phyloP scores from a whole-genome alignment of 2,113 vertebrate species.

The Cygnus buccinator region DNA sequence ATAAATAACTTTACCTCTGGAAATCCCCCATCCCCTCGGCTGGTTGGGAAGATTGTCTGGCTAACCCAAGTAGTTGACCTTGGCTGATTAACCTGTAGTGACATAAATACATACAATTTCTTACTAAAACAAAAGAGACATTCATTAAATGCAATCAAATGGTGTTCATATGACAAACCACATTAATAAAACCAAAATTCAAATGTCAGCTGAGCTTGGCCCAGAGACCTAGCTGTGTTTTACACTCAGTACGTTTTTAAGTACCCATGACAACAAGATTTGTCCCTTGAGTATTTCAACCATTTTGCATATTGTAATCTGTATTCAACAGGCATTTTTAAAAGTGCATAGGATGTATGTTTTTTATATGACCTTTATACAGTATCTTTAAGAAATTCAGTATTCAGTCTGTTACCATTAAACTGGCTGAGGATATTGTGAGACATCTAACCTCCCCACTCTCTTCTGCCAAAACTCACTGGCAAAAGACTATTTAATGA shows the following conservation, averaged over 20 bases:
- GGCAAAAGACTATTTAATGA: not conserved
- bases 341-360: not conserved
- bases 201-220: not conserved
- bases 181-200: not conserved
- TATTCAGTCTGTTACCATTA: not conserved
- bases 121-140: conserved; percentile 24
- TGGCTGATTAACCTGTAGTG: conserved; percentile 70
- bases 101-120: conserved; percentile 59
- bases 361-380: not conserved
- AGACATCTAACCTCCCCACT: not conserved
- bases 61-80: conserved; percentile 58
- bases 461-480: not conserved
- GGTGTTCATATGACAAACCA: not conserved
- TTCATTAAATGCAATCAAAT: not conserved
- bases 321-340: not conserved
- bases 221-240: not conserved
- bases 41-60: conserved; percentile 74
- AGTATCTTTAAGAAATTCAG: not conserved
- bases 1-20: conserved; percentile 73
- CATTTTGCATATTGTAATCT: not conserved
- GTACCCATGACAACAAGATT: not conserved
- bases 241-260: not conserved
- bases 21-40: conserved; percentile 74
- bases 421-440: not conserved
- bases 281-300: not conserved